These are phyloP conservation scores for Ectemnius cavifrons DNA, from an alignment of 2,888 invertebrate genomes.

Conservation along the genomic window DNA sequence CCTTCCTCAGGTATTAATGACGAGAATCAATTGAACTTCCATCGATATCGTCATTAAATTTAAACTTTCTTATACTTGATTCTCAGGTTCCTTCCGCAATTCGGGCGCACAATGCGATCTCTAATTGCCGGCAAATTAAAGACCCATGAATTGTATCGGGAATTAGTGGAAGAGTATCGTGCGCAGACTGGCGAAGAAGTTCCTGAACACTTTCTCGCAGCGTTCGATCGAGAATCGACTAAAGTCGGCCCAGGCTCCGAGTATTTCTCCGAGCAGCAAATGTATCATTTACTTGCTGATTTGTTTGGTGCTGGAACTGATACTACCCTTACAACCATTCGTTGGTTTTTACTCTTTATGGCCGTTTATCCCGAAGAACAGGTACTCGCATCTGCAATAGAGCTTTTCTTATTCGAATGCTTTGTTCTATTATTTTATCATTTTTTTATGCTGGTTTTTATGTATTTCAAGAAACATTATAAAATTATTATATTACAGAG, in stretches of 20 bases:
- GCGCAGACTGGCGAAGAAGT: slow-evolving; percentile 28
- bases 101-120: slow-evolving; percentile 82
- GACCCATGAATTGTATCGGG: slow-evolving; percentile 86
- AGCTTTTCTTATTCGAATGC: too few relatives aligned
- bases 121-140: slow-evolving; percentile 85
- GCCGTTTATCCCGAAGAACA: slow-evolving; percentile 84
- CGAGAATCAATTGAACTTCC: neutral
- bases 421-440: too few relatives aligned
- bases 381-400: slow-evolving; percentile 72
- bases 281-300: slow-evolving; percentile 88
- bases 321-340: slow-evolving; percentile 87
- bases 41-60: neutral
- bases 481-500: too few relatives aligned
- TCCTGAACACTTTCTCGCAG: slow-evolving; percentile 81
- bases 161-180: slow-evolving; percentile 82
- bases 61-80: neutral
- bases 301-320: slow-evolving; percentile 93
- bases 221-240: slow-evolving; percentile 82
- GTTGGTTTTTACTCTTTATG: slow-evolving; percentile 91
- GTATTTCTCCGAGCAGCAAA: slow-evolving; percentile 84
- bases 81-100: slow-evolving; percentile 82
- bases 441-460: too few relatives aligned
- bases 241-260: slow-evolving; percentile 71
- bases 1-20: slow-evolving; percentile 83
- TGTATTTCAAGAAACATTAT: too few relatives aligned